Base-by-base conservation (phyloP, 1,140 invertebrate genomes). In the Chrysomallon squamiferum region DNA sequence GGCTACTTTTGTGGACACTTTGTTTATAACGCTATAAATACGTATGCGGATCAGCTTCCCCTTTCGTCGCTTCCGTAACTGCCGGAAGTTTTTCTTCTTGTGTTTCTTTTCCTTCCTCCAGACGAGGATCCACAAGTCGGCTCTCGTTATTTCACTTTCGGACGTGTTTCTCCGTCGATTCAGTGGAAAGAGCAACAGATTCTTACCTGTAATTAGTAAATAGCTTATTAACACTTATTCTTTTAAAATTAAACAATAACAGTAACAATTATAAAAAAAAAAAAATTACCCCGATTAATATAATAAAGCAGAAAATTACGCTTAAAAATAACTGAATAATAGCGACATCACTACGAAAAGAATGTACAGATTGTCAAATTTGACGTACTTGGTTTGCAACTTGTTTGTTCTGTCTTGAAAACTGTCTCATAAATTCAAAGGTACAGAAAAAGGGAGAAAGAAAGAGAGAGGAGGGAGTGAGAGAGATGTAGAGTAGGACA, bases 1-100 rank as follows among this genome's bases (percentile, higher is more conserved):
- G 22, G 50, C 50, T 15, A 54, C 29, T 25, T 27, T 30, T 22
- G 22, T 54, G 15, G 22, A 25, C 22, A 27, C 25, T 54, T 54
- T 54, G 25, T 25, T 18, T 18, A 25, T 54, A 20, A 27, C 29
- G 13, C 29, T 54, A 30, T 54, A 54, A 25, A 54, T 30, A 22
- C 50, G 22, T 25, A 54, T 54, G n/a, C 50, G 50, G 29, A 54
- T 54, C 25, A 54, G 18, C 29, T 54, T 54, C 50, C 50, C 50
- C 29, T 54, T 54, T 27, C 50, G 22, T 30, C 29, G 22, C 50
- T 30, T 54, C 50, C 50, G 22, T 30, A 30, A 25, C 29, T 54
- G 50, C 29, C 50, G 22, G 22, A 27, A 27, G 15, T 54, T 54
- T 30, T 54, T 30, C 50, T 27, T 54, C 50, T 54, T 25, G 18